Base-by-base conservation (phyloP, 2,797 vertebrate genomes). In the Ataeniobius toweri region DNA sequence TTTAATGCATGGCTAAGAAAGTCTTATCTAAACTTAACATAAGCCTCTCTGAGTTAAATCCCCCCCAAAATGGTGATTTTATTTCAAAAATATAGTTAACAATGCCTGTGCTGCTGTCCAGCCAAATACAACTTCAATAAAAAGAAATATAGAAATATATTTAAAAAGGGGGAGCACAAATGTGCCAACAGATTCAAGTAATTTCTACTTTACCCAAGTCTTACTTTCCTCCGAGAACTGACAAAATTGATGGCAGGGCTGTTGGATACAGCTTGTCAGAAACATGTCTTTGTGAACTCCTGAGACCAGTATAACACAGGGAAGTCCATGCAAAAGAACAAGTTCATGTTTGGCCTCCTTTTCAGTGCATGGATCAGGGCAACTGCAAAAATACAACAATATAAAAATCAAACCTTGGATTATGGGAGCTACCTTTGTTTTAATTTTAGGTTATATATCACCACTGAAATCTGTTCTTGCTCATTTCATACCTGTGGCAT, bases 171-270 rank as follows among this genome's bases (percentile, higher is more conserved):
- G 6, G 48, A 50, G 48, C 6, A 50, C 10, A 12, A 50, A 50
- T 50, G 48, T 50, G 10, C 48, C 6, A 50, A 12, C 31, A 31
- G 1, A 1, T 3, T 50, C 13, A 50, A 50, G 7, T 50, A 50
- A 50, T 50, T 50, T 10, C 6, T 50, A 50, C 12, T 12, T 50
- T 50, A 50, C 14, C 8, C 48, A 50, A 50, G 31, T 50, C 10
- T 65, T 65, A 59, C 55, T 74, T 74, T 41, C 72, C 55, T 44
- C 72, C 55, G 44, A 59, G 72, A 74, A 74, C 55, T 44, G 53
- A 24, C 24, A 73, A 13, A 28, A 75, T 5, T 18, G 28, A 44
- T 75, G 74, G 73, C 73, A 74, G 20, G 73, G 41, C 14, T 48
- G 73, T 31, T 58, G 56, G 73, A 74, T 74, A 31, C n/a, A 48